Base-by-base conservation (phyloP, 2,113 vertebrate genomes). In the Pseudorasbora parva region DNA sequence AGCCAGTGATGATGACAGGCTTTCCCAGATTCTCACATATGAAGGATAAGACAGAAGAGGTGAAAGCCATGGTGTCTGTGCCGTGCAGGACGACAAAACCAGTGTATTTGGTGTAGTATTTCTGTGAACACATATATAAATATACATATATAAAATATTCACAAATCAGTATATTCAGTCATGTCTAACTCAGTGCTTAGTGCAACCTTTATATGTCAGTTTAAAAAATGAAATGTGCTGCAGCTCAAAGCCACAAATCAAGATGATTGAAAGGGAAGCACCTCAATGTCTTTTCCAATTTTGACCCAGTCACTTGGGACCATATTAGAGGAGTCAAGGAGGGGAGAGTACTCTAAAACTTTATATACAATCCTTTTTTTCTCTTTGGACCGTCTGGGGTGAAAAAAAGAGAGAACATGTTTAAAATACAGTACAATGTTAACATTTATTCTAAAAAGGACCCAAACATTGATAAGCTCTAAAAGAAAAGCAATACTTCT, bases 291-390 rank as follows among this genome's bases (percentile, higher is more conserved):
- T 82, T 90, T 96, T 83, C 95, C 97, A 49, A 99, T 95, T 81
- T 43, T 92, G n/a, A 94, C 95, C 98, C 98, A 99, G 87, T 99
- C 96, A 0, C 96, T 90, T 23, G 96, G 95, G 0, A 95, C 97
- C 97, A 99, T 99, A 90, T 99, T 97, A 51, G 96, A 97, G 85
- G 98, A 99, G 91, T 99, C 98, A 69, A 98, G 95, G 81, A 99
- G 90, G 0, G 96, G 96, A 0, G 82, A 92, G 85, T 97, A 97
- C 87, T 99, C 97, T 47, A 96, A 57, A 75, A 99, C 86, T 0
- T 93, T 96, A 89, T 97, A 98, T 81, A 97, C 74, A 64, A 99
- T 94, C 91, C 97, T 95, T 91, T 95, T 97, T 27, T 93, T 93
- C 23, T 93, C 88, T 84, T 94, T 94, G 84, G 90, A 94, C 0